Evolutionary conservation across 37 sponge, comb jelly and placozoan genomes (phyloP), one percentile per base, ranked within the genome.

Genomic region (Aplysina aerophoba): DNA sequence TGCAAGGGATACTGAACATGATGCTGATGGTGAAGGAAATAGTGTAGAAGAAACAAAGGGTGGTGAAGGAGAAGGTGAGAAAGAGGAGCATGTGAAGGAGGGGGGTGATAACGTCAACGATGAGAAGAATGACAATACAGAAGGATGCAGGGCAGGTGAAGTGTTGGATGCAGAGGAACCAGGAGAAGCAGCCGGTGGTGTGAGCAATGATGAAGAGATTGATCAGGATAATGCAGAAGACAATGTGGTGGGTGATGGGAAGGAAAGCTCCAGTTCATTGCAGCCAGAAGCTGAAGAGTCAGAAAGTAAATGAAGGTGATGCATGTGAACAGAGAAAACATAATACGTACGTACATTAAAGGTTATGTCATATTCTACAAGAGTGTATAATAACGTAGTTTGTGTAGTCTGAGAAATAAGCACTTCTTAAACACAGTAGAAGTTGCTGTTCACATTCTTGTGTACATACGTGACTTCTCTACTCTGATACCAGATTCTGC

Each of bases 91-190:
- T 44, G 50, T 8, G 50, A 44, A 44, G 50, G 50, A 44, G 3
- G 8, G 50, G 73, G 54, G 27, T 6, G 33, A 62, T 12, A 35
- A 13, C 13, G 56, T 19, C 11, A 11, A 83, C 53, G 58, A 69
- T 53, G 28, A 5, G 11, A 8, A 12, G 38, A 4, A 36, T 71
- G 72, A 25, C 24, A 36, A 84, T 64, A 31, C 0, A 4, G 73
- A 79, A 41, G 75, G 55, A 55, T 64, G 33, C 60, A 66, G 55
- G 24, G 87, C 41, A 3, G 73, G 0, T 38, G 59, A 11, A 19
- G 28, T 16, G 54, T 59, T 66, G 61, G 44, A 37, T 4, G 82
- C 15, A n/a, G 82, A 63, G 5, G 82, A 80, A 3, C 30, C 20
- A 55, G 73, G 1, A 3, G 40, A 13, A 0, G 81, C 66, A 37